Percentiles rank a stretch among this genome's conserved stretches.
Evolutionary conservation across 2,113 vertebrate genomes (phyloP).

Genomic region (Laterallus jamaicensis): DNA sequence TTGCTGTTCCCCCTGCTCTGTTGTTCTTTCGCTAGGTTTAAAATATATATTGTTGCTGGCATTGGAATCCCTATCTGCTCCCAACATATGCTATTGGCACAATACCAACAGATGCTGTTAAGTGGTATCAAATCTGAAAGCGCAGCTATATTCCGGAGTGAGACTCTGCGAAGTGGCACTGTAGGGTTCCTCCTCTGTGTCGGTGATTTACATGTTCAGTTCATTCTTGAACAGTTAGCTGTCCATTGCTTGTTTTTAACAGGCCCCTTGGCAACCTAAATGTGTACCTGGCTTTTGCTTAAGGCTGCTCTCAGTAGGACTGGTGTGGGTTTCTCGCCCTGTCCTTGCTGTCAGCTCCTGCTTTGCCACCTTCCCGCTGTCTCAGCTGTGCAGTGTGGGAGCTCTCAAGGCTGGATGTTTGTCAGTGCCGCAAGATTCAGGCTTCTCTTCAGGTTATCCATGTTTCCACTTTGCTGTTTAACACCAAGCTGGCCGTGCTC

Average conservation of each 20-base stretch:
- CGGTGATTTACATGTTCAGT: not conserved
- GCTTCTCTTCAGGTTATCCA: not conserved
- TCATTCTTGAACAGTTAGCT: not conserved
- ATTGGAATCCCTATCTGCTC: constrained; percentile 38
- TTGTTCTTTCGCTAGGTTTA: constrained; percentile 32
- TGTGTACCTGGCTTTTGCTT: not conserved
- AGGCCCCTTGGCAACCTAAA: not conserved
- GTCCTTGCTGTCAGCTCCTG: not conserved
- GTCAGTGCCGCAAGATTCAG: not conserved
- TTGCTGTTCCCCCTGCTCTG: constrained; percentile 3
- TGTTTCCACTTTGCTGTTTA: not conserved
- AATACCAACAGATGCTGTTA: constrained; percentile 63
- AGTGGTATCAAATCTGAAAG: constrained; percentile 16
- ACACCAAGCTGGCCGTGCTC: not conserved
- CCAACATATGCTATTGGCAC: constrained; percentile 63
- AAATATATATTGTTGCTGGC: constrained; percentile 56
- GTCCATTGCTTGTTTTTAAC: not conserved
- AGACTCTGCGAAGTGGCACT: constrained; percentile 34
- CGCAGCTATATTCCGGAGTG: constrained; percentile 29
- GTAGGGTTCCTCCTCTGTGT: not conserved
- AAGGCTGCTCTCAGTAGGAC: not conserved
- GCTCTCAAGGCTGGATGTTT: not conserved
- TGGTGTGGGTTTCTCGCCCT: not conserved
- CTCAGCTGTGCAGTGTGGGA: not conserved
- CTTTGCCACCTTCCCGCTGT: not conserved